phyloP scores from a whole-genome alignment of 37 sponge, comb jelly and placozoan species.

The Theonella swinhoei region DNA sequence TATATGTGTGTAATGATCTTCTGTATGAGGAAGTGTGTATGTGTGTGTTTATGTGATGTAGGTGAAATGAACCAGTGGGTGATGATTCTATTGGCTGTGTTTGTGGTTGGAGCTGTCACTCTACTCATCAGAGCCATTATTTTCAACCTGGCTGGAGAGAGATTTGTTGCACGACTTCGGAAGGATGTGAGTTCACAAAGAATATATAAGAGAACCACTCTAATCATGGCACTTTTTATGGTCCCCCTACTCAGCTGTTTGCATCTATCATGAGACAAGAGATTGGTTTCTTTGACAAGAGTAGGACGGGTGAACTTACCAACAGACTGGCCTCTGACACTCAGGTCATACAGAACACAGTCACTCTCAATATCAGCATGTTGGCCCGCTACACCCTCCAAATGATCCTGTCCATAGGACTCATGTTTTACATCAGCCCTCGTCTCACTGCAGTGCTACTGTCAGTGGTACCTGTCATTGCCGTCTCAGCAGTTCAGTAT shows the following conservation, averaged over 20 bases:
- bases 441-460: slow-evolving; percentile 79
- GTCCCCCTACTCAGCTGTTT: slow-evolving; percentile 59
- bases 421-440: slow-evolving; percentile 84
- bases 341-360: slow-evolving; percentile 78
- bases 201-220: not conserved
- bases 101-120: slow-evolving; percentile 58
- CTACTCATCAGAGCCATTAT: slow-evolving; percentile 53
- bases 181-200: slow-evolving; percentile 43
- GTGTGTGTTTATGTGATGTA: slow-evolving; percentile 1
- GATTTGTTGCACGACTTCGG: slow-evolving; percentile 79
- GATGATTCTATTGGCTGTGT: slow-evolving; percentile 64
- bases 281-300: slow-evolving; percentile 88
- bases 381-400: slow-evolving; percentile 70
- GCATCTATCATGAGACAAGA: slow-evolving; percentile 76
- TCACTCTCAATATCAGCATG: slow-evolving; percentile 81
- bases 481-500: slow-evolving; percentile 80
- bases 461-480: slow-evolving; percentile 80
- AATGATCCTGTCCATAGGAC: slow-evolving; percentile 60
- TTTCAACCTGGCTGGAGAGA: slow-evolving; percentile 75
- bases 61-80: slow-evolving; percentile 60
- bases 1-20: not conserved
- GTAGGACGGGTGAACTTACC: slow-evolving; percentile 82
- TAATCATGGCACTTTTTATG: not conserved
- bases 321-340: slow-evolving; percentile 86
- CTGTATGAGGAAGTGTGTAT: not conserved